Base-by-base conservation (phyloP, 2,113 vertebrate species). In the Eonycteris spelaea region DNA sequence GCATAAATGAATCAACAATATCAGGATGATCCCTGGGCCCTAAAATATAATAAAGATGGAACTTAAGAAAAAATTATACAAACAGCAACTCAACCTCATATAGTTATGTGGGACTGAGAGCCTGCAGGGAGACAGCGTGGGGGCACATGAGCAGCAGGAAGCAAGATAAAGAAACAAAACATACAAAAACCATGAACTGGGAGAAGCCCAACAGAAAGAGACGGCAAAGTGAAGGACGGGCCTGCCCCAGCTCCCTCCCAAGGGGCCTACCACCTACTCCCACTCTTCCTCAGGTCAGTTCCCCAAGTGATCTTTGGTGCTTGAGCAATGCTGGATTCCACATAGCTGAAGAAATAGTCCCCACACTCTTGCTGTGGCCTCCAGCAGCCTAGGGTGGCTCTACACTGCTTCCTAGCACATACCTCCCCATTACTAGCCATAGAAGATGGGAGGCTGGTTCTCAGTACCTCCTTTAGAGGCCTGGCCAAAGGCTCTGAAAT, bases 1-100 rank as follows among this genome's bases (percentile, higher is more conserved):
- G 99, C 99, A 99, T 99, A 99, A 99, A 99, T 99, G 99, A 99
- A 99, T 99, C 99, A 99, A 99, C 99, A 99, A 99, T 99, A 99
- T 99, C 99, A 99, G 99, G 99, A 99, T 99, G 99, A 99, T 99
- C 99, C 99, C 99, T 99, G 99, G 99, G 99, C 99, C 99, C 99
- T 99, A 99, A 99, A 99, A 99, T 99, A 99, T 99, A 99, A 99
- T 99, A 99, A 99, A 99, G 99, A 99, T 99, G 99, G 99, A 99
- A 99, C 99, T 99, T 99, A 99, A 99, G 99, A 99, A 99, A 99
- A 99, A 99, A 99, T 99, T 99, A 99, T 99, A 99, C 99, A 99
- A 99, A 99, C 99, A 99, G 99, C 99, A 99, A 99, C 99, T 99
- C 98, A 99, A 99, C 99, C 99, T 99, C 99, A 99, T 99, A 99